phyloP scores from a whole-genome alignment of 2,113 vertebrate species.

The Lates calcarifer region DNA sequence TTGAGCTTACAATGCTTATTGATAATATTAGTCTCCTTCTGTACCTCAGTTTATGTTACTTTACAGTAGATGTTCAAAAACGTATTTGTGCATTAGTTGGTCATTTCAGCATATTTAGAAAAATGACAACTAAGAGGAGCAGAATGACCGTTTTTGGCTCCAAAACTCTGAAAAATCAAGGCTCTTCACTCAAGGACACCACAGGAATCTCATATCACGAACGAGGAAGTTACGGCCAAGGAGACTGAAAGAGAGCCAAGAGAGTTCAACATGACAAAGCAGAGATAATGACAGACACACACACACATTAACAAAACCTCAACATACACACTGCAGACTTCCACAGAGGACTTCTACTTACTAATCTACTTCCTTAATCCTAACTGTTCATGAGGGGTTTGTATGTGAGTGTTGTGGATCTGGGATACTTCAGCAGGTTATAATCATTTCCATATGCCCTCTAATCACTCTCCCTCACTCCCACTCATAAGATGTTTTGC shows the following conservation, averaged over 20 bases:
- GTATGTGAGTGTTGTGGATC: slow-evolving; percentile 34
- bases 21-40: too few species aligned
- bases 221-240: slow-evolving; percentile 64
- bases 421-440: slow-evolving; percentile 58
- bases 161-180: slow-evolving; percentile 61
- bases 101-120: not conserved
- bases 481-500: slow-evolving; percentile 60
- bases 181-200: slow-evolving; percentile 68
- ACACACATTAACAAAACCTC: slow-evolving; percentile 22
- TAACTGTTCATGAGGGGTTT: slow-evolving; percentile 26
- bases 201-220: slow-evolving; percentile 56
- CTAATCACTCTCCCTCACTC: slow-evolving; percentile 67
- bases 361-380: slow-evolving; percentile 51
- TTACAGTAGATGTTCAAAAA: not conserved
- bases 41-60: not conserved
- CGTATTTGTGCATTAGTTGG: not conserved
- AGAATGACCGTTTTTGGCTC: slow-evolving; percentile 24
- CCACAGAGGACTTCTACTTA: not conserved
- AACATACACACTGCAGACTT: slow-evolving; percentile 17
- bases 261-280: slow-evolving; percentile 44
- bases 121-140: not conserved
- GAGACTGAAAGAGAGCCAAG: slow-evolving; percentile 62
- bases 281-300: slow-evolving; percentile 35
- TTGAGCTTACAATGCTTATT: too few species aligned
- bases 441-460: slow-evolving; percentile 75